Percentiles rank a stretch among this genome's conserved stretches.
Conservation (phyloP, 2,888 invertebrate genomes). For the Andrena chrysosceles region DNA sequence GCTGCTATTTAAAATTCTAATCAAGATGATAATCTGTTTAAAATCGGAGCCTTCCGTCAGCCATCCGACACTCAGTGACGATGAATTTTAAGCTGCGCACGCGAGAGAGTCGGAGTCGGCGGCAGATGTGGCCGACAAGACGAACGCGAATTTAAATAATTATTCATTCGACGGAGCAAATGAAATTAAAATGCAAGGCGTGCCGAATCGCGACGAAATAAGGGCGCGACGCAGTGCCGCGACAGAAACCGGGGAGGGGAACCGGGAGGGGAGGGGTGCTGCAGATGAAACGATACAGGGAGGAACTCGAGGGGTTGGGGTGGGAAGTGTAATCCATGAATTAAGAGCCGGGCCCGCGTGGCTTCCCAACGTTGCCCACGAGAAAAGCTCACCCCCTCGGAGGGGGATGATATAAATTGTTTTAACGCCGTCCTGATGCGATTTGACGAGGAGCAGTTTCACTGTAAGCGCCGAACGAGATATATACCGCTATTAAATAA, state of each 20-base stretch:
- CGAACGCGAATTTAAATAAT: conserved; percentile 72
- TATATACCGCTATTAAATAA: conserved; percentile 70
- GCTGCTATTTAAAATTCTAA: conserved; percentile 51
- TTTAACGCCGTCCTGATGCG: conserved; percentile 47
- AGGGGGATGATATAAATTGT: conserved; percentile 68
- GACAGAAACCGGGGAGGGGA: background rate
- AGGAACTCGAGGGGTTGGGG: conserved; percentile 16
- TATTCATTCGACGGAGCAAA: conserved; percentile 67
- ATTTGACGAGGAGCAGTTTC: conserved; percentile 65
- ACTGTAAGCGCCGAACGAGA: conserved; percentile 36
- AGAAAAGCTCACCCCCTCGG: conserved; percentile 41
- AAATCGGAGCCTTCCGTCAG: conserved; percentile 19
- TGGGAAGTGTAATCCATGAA: conserved; percentile 69
- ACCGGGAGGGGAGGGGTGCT: background rate
- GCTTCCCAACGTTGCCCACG: conserved; percentile 58
- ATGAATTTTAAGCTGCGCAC: conserved; percentile 47
- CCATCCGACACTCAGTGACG: background rate
- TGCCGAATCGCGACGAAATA: conserved; percentile 44
- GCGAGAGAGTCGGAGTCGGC: background rate
- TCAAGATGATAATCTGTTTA: conserved; percentile 38
- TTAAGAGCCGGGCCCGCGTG: conserved; percentile 63
- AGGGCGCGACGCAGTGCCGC: background rate
- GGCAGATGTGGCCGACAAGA: conserved; percentile 56
- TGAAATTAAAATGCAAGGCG: conserved; percentile 73
- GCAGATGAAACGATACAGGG: conserved; percentile 44